A percentile compares a stretch with the other conserved stretches of the same genome.
These are phyloP conservation scores for Rhingia campestris DNA, from an alignment of 2,888 invertebrate genomes.

Conservation along the genomic window DNA sequence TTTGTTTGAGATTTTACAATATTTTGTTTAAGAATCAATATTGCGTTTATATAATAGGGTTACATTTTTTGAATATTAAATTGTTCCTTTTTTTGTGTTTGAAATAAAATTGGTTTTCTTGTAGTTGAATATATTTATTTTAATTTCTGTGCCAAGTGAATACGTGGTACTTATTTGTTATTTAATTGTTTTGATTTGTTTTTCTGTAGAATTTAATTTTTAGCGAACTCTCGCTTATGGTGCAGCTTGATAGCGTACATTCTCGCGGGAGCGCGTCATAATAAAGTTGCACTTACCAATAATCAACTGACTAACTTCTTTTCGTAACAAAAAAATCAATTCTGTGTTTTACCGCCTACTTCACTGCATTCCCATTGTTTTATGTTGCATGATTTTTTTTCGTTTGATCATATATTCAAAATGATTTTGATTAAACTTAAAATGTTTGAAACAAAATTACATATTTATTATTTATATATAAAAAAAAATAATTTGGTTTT, in stretches of 20 bases:
- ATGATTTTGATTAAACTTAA: too few species aligned
- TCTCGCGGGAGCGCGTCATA: slow-evolving; percentile 82
- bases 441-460: too few species aligned
- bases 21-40: slow-evolving; percentile 29
- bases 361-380: too few species aligned
- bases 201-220: slow-evolving; percentile 64
- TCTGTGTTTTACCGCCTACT: too few species aligned
- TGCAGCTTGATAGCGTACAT: slow-evolving; percentile 82
- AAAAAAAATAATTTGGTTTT: too few species aligned
- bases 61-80: slow-evolving; percentile 43
- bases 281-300: too few species aligned
- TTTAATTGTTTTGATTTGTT: slow-evolving; percentile 38
- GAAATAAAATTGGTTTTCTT: slow-evolving; percentile 36
- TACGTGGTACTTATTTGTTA: slow-evolving; percentile 40
- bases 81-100: slow-evolving; percentile 30
- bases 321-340: too few species aligned
- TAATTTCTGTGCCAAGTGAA: slow-evolving; percentile 39
- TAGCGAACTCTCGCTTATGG: slow-evolving; percentile 82
- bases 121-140: slow-evolving; percentile 8
- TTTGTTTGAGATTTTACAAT: not conserved
- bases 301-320: too few species aligned
- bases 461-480: too few species aligned
- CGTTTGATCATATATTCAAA: too few species aligned
- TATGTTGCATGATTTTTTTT: too few species aligned
- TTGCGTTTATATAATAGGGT: slow-evolving; percentile 23